phyloP scores from a whole-genome alignment of 1,140 invertebrate species.

The Bombus impatiens region DNA sequence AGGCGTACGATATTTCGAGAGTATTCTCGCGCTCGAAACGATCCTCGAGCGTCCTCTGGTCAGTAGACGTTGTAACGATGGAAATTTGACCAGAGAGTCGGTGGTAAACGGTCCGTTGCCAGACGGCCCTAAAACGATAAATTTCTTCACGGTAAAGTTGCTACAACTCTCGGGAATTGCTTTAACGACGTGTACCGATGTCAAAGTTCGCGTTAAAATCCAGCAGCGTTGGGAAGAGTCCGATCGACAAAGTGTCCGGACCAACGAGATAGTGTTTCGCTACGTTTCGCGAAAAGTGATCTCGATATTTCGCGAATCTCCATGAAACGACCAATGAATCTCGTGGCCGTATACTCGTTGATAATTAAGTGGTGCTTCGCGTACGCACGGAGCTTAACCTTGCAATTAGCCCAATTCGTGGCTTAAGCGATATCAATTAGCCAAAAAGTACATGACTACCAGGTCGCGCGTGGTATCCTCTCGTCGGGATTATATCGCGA shows the following conservation, averaged over 20 bases:
- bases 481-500: background rate
- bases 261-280: background rate
- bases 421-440: constrained; percentile 25
- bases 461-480: background rate
- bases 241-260: background rate
- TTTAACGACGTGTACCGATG: constrained; percentile 14
- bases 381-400: background rate
- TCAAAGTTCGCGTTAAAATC: constrained; percentile 16
- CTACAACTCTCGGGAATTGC: constrained; percentile 14
- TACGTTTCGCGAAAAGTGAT: background rate
- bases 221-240: background rate
- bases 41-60: background rate
- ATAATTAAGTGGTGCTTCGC: background rate
- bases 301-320: background rate
- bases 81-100: constrained; percentile 44
- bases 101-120: constrained; percentile 45
- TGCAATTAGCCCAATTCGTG: background rate
- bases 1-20: constrained; percentile 7
- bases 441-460: constrained; percentile 18
- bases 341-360: background rate
- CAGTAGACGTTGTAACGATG: constrained; percentile 30
- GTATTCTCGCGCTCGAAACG: too few relatives aligned
- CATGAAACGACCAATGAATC: background rate
- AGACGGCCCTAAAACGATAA: constrained; percentile 47
- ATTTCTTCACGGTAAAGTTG: constrained; percentile 42